Percentiles rank a stretch among this genome's conserved stretches.
Conservation (phyloP, 1,140 invertebrate species). For the Nixonia krombeini region DNA sequence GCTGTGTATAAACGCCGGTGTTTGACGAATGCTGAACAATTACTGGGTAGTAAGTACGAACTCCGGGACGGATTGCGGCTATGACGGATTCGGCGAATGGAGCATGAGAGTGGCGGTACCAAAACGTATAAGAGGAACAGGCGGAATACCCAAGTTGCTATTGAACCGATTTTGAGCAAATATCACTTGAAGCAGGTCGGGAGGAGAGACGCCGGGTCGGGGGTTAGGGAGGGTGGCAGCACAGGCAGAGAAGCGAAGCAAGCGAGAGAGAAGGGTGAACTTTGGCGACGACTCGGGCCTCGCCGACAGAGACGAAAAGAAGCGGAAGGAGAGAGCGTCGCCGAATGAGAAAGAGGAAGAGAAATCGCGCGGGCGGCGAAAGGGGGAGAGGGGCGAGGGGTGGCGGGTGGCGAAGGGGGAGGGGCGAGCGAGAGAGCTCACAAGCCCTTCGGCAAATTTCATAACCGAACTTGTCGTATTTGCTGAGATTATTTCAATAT, state of each 20-base stretch:
- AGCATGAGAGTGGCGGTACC: slow-evolving; percentile 35
- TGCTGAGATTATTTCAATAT: slow-evolving; percentile 74
- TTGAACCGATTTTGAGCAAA: slow-evolving; percentile 73
- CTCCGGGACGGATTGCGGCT: slow-evolving; percentile 49
- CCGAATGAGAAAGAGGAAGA: background rate
- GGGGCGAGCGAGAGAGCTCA: slow-evolving; percentile 59
- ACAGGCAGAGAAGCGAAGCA: slow-evolving; percentile 40
- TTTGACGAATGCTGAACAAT: slow-evolving; percentile 58
- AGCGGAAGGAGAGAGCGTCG: background rate
- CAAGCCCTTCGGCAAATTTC: slow-evolving; percentile 74
- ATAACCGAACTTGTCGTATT: slow-evolving; percentile 74
- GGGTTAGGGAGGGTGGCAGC: slow-evolving; percentile 6
- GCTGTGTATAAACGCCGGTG: too few relatives aligned
- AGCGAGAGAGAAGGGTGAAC: slow-evolving; percentile 35
- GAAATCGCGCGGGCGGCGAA: background rate
- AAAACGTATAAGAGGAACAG: slow-evolving; percentile 69
- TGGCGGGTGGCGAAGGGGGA: slow-evolving; percentile 24
- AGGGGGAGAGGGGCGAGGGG: slow-evolving; percentile 3
- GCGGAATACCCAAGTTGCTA: slow-evolving; percentile 71
- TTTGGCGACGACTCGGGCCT: too few relatives aligned
- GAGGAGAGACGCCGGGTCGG: slow-evolving; percentile 14
- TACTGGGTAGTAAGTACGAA: slow-evolving; percentile 55
- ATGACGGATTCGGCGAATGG: slow-evolving; percentile 50
- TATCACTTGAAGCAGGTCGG: slow-evolving; percentile 69
- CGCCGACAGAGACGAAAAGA: slow-evolving; percentile 51